These are phyloP conservation scores for Hydraecia micacea DNA, from an alignment of 2,888 invertebrate species.

Conservation along the genomic window DNA sequence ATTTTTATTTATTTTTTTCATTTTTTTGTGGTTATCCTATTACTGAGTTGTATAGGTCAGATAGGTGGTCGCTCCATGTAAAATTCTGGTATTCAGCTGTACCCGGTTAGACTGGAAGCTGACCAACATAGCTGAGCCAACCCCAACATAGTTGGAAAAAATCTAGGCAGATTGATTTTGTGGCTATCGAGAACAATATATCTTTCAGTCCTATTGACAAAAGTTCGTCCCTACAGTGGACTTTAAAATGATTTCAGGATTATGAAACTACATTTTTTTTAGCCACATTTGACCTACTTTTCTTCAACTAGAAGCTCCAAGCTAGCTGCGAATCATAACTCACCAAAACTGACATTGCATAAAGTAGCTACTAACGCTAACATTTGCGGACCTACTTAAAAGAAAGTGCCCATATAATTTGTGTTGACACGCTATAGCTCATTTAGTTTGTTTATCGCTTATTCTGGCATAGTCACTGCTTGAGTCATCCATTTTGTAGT, in stretches of 20 bases:
- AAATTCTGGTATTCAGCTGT: too few species aligned
- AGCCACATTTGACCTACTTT: neutral
- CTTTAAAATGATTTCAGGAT: neutral
- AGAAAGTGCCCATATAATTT: constrained; percentile 55
- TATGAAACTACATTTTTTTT: neutral
- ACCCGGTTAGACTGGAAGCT: too few species aligned
- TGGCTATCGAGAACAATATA: too few species aligned
- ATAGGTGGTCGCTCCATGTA: too few species aligned
- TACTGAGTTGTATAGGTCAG: too few species aligned
- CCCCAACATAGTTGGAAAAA: too few species aligned
- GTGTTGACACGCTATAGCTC: constrained; percentile 50
- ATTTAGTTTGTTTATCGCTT: constrained; percentile 23
- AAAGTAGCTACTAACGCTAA: constrained; percentile 28
- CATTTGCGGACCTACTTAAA: constrained; percentile 25
- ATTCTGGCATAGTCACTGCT: constrained; percentile 30
- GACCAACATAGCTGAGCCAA: too few species aligned
- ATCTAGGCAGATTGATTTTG: too few species aligned
- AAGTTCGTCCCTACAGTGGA: neutral
- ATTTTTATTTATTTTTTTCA: too few species aligned
- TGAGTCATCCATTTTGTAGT: neutral
- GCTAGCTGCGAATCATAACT: neutral
- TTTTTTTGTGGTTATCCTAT: too few species aligned
- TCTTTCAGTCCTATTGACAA: neutral
- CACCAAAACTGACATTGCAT: constrained; percentile 19
- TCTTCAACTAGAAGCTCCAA: neutral